Base-by-base conservation (phyloP, 2,113 vertebrate genomes). In the Menura novaehollandiae region DNA sequence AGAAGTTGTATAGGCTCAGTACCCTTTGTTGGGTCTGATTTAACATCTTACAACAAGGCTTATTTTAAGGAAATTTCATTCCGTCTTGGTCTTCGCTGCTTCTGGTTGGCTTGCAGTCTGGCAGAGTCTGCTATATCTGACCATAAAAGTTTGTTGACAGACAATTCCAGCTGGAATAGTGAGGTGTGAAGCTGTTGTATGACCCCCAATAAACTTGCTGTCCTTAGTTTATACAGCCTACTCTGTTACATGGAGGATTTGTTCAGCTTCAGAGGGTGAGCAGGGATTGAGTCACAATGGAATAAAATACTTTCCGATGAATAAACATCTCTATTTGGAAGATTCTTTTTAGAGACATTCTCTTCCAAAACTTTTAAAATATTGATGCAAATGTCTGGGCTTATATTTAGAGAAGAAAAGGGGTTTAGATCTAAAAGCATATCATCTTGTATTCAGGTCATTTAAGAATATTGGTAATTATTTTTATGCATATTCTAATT, bases 401-500 rank as follows among this genome's bases (percentile, higher is more conserved):
- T 89, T 80, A 58, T 79, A 91, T 88, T 94, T 84, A 87, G 56
- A 88, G 82, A 91, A 89, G 68, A 85, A 95, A 81, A 92, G 53
- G 21, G 67, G 17, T 55, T 94, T 85, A 96, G 84, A 73, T 85
- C 59, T 89, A 76, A 89, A 93, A 82, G 15, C 28, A 33, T 86
- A 85, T 85, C 14, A 46, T 85, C 32, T 86, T 74, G 35, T 49
- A 68, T 92, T 92, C 56, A 44, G 77, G 44, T 12, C 52, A 82
- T 49, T 88, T 91, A 94, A 89, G 51, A 91, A 76, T 91, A 90
- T 58, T 77, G 24, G 49, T 79, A 93, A 94, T 94, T 95, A 95
- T 93, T 94, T 92, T 94, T 63, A 58, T 91, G 66, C 66, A 82
- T 93, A 94, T 91, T 85, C 77, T 79, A 83, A 82, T 91, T 89